Evolutionary conservation across 2,797 vertebrate genomes (phyloP), one percentile per base, ranked within the genome.

Genomic region (Gephyroberyx darwinii): DNA sequence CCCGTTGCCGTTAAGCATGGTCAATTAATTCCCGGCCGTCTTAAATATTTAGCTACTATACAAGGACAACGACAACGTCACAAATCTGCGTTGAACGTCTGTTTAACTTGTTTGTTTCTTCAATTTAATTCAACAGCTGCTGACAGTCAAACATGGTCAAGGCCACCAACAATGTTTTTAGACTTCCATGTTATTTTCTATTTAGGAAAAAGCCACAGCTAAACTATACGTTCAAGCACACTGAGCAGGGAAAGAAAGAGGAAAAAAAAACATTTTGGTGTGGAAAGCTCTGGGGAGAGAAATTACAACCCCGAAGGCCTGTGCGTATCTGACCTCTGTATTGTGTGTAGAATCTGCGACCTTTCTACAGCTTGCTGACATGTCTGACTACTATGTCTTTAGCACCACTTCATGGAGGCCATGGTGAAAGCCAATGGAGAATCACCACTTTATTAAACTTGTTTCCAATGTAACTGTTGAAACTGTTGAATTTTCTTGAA

Each of bases 171-270:
- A 69, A 26, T 60, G 82, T 67, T 78, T 89, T 84, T 20, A 73
- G 68, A 43, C 64, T 22, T 61, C 67, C 70, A 69, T 84, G 81
- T 79, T 74, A 81, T 86, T 87, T 75, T 89, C 79, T 77, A 85
- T 89, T 90, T 87, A 88, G 84, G 82, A 85, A 84, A 26, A 89
- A 93, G 60, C 89, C 90, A 7, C 89, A 87, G 69, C 69, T 66
- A 85, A 89, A 92, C 75, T 84, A 82, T 76, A 80, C 71, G 75
- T 84, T 80, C 54, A 71, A 77, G 65, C 48, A 37, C 70, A 70
- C 52, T 9, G 31, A 39, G 43, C 9, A 31, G 60, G 71, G 68
- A 60, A 56, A 65, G 1, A 56, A 41, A 30, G 35, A 61, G 47
- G n/a, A 31, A 39, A 39, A 52, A 39, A 12, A 31, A 65, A 78